Percentiles rank a stretch among this genome's conserved stretches.
Evolutionary conservation across 2,797 vertebrate species (phyloP).

Genomic region (Ptychobarbus kaznakovi): DNA sequence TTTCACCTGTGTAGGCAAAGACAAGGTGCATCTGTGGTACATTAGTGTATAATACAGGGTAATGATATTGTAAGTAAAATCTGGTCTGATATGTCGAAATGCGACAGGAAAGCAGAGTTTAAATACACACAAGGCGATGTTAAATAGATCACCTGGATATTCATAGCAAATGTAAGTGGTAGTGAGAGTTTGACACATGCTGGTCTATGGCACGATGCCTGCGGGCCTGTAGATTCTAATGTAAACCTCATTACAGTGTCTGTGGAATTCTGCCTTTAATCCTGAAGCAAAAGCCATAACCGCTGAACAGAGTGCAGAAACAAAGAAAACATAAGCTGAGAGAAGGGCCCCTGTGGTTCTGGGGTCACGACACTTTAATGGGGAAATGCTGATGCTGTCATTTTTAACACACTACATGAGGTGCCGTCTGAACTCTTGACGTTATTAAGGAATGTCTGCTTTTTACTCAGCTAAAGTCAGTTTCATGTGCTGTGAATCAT

Average conservation of each 20-base stretch:
- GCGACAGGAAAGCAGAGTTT: neutral
- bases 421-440: constrained; percentile 1
- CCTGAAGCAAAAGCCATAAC: constrained; percentile 65
- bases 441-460: constrained; percentile 12
- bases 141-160: neutral
- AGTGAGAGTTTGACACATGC: neutral
- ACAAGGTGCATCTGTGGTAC: neutral
- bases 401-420: constrained; percentile 29
- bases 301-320: constrained; percentile 9
- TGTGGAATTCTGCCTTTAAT: constrained; percentile 67
- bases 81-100: neutral
- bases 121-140: neutral
- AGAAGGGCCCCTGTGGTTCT: constrained; percentile 26
- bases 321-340: constrained; percentile 29
- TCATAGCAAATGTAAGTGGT: neutral
- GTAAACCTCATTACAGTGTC: constrained; percentile 53
- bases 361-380: constrained; percentile 20
- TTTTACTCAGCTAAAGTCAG: neutral
- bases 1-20: neutral
- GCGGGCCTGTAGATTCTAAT: constrained; percentile 51
- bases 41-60: neutral
- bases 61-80: neutral
- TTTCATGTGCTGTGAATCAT: constrained; percentile 9
- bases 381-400: constrained; percentile 26
- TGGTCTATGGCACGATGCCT: constrained; percentile 7